Base-by-base conservation (phyloP, 37 sponge, comb jelly and placozoan species). In the Ianthella basta region DNA sequence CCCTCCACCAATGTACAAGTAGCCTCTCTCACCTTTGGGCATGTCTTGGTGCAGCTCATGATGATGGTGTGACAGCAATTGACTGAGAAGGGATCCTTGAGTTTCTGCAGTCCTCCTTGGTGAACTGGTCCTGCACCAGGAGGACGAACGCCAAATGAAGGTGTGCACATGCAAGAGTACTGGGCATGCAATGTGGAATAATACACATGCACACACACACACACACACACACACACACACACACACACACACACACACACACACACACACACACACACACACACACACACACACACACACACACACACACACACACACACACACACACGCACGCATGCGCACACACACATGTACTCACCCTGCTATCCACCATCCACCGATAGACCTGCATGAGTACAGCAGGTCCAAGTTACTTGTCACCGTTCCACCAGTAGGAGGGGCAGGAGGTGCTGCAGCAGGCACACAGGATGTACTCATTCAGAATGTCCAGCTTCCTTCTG, bases 341-440 rank as follows among this genome's bases (percentile, higher is more conserved):
- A 78, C 19, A 12, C 79, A 78, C 53, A 54, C 55, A 44, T 8
- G 8, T 8, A 44, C 50, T 10, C 66, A 94, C 97, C 63, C 98
- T 69, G 59, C 92, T 92, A 64, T 98, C 98, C 12, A 93, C 75
- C 87, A 98, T 91, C 98, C 98, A 98, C 1, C 98, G 86, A 65
- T 98, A 98, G 4, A 94, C 94, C 72, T 98, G 98, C 87, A 98
- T 87, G 57, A 98, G 86, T 32, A 91, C 98, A 41, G 98, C 98
- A 55, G 98, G 98, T 60, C 98, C 98, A 23, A 98, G 88, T 65
- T 94, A 98, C 91, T 98, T 95, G 87, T 98, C 94, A 64, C 92
- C 85, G 59, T 98, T 91, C 98, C 98, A 98, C 98, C 98, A 98
- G 81, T 98, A 98, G 80, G 92, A 86, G 32, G 98, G 98, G 40